Conservation (phyloP, 2,797 vertebrate genomes). For the Acanthopagrus latus region DNA sequence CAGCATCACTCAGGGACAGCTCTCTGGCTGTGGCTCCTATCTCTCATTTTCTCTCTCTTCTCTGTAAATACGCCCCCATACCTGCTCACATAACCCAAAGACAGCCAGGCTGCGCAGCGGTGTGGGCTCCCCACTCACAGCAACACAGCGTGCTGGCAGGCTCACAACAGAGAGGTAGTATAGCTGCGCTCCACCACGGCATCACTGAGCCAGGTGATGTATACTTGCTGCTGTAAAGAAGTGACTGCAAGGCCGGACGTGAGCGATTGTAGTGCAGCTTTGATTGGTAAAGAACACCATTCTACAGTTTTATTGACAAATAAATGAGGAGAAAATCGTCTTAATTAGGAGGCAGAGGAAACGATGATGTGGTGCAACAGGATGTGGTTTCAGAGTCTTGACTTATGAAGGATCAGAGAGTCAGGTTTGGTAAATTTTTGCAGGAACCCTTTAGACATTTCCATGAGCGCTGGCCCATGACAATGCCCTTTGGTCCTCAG, state of each 20-base stretch:
- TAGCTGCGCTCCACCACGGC: constrained; percentile 47
- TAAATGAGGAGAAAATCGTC: not conserved
- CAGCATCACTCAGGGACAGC: constrained; percentile 80
- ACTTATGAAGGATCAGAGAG: constrained; percentile 22
- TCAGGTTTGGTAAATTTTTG: constrained; percentile 41
- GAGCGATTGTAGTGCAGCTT: constrained; percentile 13
- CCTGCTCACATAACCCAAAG: constrained; percentile 72
- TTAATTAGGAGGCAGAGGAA: constrained; percentile 25
- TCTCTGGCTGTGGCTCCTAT: constrained; percentile 73
- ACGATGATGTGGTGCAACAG: not conserved
- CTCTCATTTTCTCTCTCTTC: constrained; percentile 74
- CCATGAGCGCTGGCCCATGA: constrained; percentile 59
- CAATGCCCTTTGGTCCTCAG: constrained; percentile 70
- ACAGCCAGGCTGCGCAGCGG: constrained; percentile 66
- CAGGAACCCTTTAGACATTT: constrained; percentile 68
- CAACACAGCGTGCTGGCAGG: constrained; percentile 72
- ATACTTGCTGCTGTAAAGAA: constrained; percentile 48
- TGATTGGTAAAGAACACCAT: constrained; percentile 18
- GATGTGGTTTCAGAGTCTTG: constrained; percentile 9
- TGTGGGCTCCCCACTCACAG: constrained; percentile 68
- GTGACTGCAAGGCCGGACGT: constrained; percentile 16
- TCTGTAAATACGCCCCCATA: constrained; percentile 74
- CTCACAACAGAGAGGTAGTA: constrained; percentile 63
- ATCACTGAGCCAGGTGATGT: constrained; percentile 63
- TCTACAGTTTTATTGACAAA: not conserved